Conservation (phyloP, 2,797 vertebrate genomes). For the Gambusia yucatana region DNA sequence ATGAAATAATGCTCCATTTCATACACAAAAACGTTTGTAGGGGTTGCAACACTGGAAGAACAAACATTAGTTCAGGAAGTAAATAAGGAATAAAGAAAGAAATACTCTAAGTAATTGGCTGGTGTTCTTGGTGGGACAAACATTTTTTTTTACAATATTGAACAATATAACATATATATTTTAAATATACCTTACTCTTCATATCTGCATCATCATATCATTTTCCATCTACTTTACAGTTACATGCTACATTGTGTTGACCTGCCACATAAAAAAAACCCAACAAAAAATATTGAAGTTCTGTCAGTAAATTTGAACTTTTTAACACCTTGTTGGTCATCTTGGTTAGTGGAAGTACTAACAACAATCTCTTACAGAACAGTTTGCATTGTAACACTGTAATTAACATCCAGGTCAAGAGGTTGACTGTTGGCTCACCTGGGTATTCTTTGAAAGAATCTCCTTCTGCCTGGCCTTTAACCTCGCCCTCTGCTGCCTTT, state of each 20-base stretch:
- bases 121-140: too few species aligned
- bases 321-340: not conserved
- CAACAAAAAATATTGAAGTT: not conserved
- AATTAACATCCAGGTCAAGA: not conserved
- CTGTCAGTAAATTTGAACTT: not conserved
- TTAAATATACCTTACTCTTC: too few species aligned
- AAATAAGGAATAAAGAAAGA: too few species aligned
- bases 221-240: not conserved
- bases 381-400: not conserved
- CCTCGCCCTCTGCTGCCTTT: slow-evolving; percentile 82
- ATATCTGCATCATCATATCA: not conserved
- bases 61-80: too few species aligned
- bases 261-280: not conserved
- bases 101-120: too few species aligned
- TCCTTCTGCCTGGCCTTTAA: slow-evolving; percentile 68
- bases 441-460: slow-evolving; percentile 23
- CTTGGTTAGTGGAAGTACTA: too few species aligned
- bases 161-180: too few species aligned
- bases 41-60: too few species aligned
- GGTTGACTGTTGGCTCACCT: slow-evolving; percentile 55
- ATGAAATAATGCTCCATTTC: too few species aligned
- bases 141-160: too few species aligned
- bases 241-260: not conserved
- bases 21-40: too few species aligned
- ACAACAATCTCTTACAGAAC: not conserved